These are phyloP conservation scores for Pseudococcus jackbeardsleyi DNA, from an alignment of 2,888 invertebrate genomes.

Conservation along the genomic window DNA sequence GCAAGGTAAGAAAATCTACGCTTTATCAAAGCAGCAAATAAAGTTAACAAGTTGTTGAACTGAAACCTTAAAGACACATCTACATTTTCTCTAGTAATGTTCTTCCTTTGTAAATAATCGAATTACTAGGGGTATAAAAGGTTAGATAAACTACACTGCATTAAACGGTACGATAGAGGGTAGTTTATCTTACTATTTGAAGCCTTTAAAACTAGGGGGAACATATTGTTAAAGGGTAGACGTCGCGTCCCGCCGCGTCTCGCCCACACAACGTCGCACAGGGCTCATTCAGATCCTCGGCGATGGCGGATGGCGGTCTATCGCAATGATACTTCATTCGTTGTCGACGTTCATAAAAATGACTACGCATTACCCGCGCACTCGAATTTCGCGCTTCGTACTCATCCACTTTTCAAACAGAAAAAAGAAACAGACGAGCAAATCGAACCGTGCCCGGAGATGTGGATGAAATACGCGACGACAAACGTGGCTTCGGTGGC, in stretches of 20 bases:
- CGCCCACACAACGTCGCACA: background rate
- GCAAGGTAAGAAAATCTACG: slow-evolving; percentile 45
- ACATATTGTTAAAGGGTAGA: slow-evolving; percentile 50
- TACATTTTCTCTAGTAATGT: slow-evolving; percentile 49
- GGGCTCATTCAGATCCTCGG: slow-evolving; percentile 24
- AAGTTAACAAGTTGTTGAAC: slow-evolving; percentile 59
- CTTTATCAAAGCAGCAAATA: slow-evolving; percentile 55
- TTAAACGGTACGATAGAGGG: slow-evolving; percentile 61
- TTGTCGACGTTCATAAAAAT: slow-evolving; percentile 39
- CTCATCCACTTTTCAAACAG: slow-evolving; percentile 9
- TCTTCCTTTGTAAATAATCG: slow-evolving; percentile 62
- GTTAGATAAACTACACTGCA: slow-evolving; percentile 61
- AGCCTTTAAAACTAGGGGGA: slow-evolving; percentile 58
- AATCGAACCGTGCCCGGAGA: slow-evolving; percentile 53
- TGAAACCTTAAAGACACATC: slow-evolving; percentile 50
- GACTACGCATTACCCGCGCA: slow-evolving; percentile 46
- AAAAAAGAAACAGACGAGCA: slow-evolving; percentile 5
- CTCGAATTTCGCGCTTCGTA: slow-evolving; percentile 39
- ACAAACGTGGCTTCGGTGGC: slow-evolving; percentile 60
- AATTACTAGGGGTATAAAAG: slow-evolving; percentile 59
- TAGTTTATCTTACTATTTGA: slow-evolving; percentile 60
- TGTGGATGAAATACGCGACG: slow-evolving; percentile 37
- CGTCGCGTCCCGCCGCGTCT: background rate
- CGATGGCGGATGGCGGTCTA: slow-evolving; percentile 22
- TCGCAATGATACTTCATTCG: slow-evolving; percentile 54